Evolutionary conservation across 2,113 vertebrate species (phyloP).

Genomic region (Pelecanoides urinatrix): DNA sequence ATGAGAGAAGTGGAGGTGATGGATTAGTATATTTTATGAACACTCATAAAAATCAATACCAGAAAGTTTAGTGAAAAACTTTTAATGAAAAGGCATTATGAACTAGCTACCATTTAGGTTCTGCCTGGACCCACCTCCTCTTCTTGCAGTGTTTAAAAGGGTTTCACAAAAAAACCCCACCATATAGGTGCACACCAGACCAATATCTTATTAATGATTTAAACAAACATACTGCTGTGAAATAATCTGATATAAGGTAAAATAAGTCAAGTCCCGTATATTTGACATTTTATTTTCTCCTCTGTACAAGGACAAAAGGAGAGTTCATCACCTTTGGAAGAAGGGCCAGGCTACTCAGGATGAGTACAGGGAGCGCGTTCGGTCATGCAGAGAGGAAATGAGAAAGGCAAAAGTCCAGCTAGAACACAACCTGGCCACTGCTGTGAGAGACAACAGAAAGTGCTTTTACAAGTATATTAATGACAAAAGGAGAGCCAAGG

Average conservation of each 20-base stretch:
- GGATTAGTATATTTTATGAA: neutral
- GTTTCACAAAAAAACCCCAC: neutral
- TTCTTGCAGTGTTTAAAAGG: neutral
- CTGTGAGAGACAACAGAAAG: no score
- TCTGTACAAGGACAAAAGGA: neutral
- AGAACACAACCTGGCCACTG: no score
- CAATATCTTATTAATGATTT: neutral
- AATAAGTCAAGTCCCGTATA: neutral
- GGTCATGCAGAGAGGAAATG: no score
- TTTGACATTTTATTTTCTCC: neutral
- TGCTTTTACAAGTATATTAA: no score
- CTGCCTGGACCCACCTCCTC: neutral
- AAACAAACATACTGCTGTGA: neutral
- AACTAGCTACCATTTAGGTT: neutral
- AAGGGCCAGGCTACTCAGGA: no score
- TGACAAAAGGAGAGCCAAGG: no score
- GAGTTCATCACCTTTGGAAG: no score
- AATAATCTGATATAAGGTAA: neutral
- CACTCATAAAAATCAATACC: neutral
- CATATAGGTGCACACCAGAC: neutral
- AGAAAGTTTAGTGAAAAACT: neutral
- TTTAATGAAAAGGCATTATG: neutral
- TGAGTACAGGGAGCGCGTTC: no score
- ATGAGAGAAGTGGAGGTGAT: neutral
- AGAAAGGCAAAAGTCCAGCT: no score